Conservation (phyloP, 2,888 invertebrate genomes). For the Apeira syringaria region DNA sequence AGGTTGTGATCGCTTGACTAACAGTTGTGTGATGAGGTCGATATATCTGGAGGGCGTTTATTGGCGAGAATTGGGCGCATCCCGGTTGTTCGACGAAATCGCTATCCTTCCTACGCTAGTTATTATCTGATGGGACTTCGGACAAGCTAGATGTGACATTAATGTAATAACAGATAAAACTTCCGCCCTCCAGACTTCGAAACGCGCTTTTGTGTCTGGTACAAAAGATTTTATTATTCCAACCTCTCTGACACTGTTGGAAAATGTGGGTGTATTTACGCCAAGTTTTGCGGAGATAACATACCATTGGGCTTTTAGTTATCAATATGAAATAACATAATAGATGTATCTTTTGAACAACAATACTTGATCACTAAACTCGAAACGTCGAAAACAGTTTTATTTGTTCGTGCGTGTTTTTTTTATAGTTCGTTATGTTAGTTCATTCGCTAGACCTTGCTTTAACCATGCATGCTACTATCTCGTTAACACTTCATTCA, state of each 20-base stretch:
- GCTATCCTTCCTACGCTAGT: slow-evolving; percentile 73
- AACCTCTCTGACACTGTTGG: slow-evolving; percentile 6
- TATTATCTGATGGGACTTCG: slow-evolving; percentile 69
- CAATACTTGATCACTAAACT: no score
- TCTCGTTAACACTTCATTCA: slow-evolving; percentile 70
- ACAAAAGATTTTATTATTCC: slow-evolving; percentile 40
- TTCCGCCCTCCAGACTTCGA: slow-evolving; percentile 43
- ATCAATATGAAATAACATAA: no score
- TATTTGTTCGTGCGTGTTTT: not conserved
- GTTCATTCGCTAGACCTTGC: slow-evolving; percentile 18
- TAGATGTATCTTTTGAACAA: not conserved
- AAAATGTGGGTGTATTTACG: slow-evolving; percentile 15
- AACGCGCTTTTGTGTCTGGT: slow-evolving; percentile 34
- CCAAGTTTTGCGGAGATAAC: slow-evolving; percentile 1
- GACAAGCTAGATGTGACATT: slow-evolving; percentile 57
- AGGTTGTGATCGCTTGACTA: slow-evolving; percentile 60
- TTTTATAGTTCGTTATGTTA: slow-evolving; percentile 7
- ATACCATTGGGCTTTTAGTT: not conserved
- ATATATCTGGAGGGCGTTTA: slow-evolving; percentile 76
- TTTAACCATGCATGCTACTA: slow-evolving; percentile 22
- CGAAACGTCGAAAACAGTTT: not conserved
- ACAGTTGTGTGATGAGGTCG: slow-evolving; percentile 54
- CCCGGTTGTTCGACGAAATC: slow-evolving; percentile 79
- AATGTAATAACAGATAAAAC: slow-evolving; percentile 58
- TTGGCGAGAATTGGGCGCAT: slow-evolving; percentile 82